These are phyloP conservation scores for Gobio occitaniae DNA, from an alignment of 2,797 vertebrate species.

Conservation along the genomic window DNA sequence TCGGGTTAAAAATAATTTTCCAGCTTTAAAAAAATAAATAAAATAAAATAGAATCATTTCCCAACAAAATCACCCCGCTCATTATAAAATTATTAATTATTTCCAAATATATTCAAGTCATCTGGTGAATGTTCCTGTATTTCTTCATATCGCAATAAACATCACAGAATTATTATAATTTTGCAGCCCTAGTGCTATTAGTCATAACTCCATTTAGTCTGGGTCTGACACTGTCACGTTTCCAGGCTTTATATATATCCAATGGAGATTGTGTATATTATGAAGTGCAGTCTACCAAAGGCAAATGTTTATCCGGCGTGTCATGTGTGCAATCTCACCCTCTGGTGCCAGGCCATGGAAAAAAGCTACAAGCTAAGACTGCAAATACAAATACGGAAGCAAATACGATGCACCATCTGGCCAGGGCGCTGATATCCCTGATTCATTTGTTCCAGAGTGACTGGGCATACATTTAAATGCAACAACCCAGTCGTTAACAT, in stretches of 20 bases:
- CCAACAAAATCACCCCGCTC: neutral
- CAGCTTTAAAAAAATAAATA: no score
- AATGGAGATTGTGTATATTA: slow-evolving; percentile 26
- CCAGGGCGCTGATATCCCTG: slow-evolving; percentile 31
- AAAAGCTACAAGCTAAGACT: slow-evolving; percentile 33
- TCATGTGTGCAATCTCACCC: slow-evolving; percentile 28
- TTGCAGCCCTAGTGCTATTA: slow-evolving; percentile 36
- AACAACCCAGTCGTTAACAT: slow-evolving; percentile 27
- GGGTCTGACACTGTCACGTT: slow-evolving; percentile 45
- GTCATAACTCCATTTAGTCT: slow-evolving; percentile 55
- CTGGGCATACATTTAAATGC: slow-evolving; percentile 32
- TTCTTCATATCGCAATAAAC: neutral
- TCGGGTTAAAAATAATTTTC: no score
- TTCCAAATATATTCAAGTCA: neutral
- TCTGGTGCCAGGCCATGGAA: slow-evolving; percentile 26
- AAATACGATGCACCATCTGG: slow-evolving; percentile 49
- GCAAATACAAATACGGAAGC: slow-evolving; percentile 39
- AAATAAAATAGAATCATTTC: no score
- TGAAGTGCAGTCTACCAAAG: slow-evolving; percentile 51
- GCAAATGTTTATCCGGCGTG: slow-evolving; percentile 56
- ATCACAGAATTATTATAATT: neutral
- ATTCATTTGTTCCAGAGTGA: slow-evolving; percentile 44
- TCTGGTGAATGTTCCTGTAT: neutral
- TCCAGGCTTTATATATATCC: slow-evolving; percentile 42
- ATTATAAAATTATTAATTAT: neutral